Evolutionary conservation across 2,797 vertebrate genomes (phyloP).

Genomic region (Loriculus beryllinus): DNA sequence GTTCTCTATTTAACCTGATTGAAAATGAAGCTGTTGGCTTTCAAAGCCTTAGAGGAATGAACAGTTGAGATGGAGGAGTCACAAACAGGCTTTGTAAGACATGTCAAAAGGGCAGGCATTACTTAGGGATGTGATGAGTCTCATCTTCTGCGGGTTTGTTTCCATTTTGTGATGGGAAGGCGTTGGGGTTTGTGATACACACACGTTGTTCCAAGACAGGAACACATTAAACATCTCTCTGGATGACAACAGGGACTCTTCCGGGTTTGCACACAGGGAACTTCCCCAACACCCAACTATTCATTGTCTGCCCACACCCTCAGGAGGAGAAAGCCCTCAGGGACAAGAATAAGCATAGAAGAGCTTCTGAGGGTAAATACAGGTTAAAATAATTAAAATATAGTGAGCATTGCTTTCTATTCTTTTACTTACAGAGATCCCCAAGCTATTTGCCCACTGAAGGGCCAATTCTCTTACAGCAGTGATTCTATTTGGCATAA

Average conservation of each 20-base stretch:
- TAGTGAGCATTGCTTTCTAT: not conserved
- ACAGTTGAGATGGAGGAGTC: not conserved
- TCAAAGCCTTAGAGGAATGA: not conserved
- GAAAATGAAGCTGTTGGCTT: not conserved
- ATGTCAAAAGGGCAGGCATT: not conserved
- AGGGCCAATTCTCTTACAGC: not conserved
- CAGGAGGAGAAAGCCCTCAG: not conserved
- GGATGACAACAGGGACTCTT: not conserved
- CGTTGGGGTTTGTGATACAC: fast-evolving
- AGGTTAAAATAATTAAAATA: not conserved
- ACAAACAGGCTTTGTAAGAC: not conserved
- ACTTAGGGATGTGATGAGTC: not conserved
- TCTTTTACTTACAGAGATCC: not conserved
- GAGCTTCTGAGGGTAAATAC: not conserved
- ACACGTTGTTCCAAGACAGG: not conserved
- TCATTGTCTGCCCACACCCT: fast-evolving
- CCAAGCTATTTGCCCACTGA: not conserved
- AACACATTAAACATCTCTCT: not conserved
- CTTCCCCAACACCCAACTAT: not conserved
- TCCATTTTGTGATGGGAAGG: not conserved
- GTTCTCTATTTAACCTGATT: not conserved
- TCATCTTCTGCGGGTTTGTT: not conserved
- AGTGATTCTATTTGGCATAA: not conserved
- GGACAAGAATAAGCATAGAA: not conserved
- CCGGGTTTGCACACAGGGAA: not conserved